Percentiles rank a stretch among this genome's conserved stretches.
Conservation (phyloP, 2,797 vertebrate species). For the Chanos chanos region DNA sequence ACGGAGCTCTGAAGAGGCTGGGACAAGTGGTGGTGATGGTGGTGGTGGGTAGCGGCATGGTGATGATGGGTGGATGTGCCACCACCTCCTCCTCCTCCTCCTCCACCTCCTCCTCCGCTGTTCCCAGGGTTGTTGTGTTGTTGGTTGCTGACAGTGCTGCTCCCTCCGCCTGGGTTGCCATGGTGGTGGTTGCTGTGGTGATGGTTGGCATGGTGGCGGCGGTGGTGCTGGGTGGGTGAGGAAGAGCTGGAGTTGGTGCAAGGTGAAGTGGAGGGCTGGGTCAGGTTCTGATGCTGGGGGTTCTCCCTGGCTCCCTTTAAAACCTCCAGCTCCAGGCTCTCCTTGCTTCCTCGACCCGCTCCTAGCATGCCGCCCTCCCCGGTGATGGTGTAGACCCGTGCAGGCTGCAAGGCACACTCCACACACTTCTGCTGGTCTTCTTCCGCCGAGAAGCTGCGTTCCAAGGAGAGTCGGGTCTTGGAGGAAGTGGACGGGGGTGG, state of each 20-base stretch:
- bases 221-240: conserved; percentile 62
- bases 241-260: conserved; percentile 63
- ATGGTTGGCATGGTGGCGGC: conserved; percentile 56
- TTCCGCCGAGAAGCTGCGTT: conserved; percentile 73
- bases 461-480: conserved; percentile 81
- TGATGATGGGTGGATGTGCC: conserved; percentile 53
- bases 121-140: conserved; percentile 58
- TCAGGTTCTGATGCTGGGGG: conserved; percentile 33
- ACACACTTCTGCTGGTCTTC: conserved; percentile 82
- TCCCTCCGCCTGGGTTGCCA: too few relatives aligned
- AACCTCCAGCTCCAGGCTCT: conserved; percentile 88
- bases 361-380: conserved; percentile 87
- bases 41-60: conserved; percentile 57
- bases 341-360: conserved; percentile 76
- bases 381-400: conserved; percentile 91
- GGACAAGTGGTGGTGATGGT: conserved; percentile 70
- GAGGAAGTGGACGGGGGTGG: conserved; percentile 76
- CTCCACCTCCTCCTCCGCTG: background rate
- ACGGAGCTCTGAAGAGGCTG: conserved; percentile 78
- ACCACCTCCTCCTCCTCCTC: conserved; percentile 26
- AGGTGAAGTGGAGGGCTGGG: conserved; percentile 61
- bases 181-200: conserved; percentile 65
- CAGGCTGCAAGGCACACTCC: conserved; percentile 76
- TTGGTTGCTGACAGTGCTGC: too few relatives aligned
- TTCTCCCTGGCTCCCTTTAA: conserved; percentile 71